phyloP scores from a whole-genome alignment of 1,140 invertebrate species.

The Calephelis virginiensis region DNA sequence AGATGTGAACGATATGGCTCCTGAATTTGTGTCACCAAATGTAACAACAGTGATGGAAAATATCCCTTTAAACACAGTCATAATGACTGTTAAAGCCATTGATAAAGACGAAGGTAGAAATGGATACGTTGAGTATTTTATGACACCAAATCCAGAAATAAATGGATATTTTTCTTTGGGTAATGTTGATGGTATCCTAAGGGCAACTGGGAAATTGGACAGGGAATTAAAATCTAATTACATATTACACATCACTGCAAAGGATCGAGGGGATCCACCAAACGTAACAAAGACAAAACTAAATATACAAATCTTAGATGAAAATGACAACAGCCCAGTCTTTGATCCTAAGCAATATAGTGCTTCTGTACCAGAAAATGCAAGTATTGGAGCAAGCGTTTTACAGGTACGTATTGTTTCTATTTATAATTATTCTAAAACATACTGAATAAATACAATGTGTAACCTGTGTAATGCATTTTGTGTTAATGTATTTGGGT shows the following conservation, averaged over 20 bases:
- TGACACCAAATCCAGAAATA: constrained; percentile 79
- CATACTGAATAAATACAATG: too few relatives aligned
- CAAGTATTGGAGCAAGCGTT: constrained; percentile 94
- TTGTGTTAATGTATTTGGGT: too few relatives aligned
- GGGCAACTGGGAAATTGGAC: constrained; percentile 90
- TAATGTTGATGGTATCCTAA: constrained; percentile 90
- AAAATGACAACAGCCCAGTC: constrained; percentile 95
- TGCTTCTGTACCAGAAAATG: constrained; percentile 93
- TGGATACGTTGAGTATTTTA: constrained; percentile 93
- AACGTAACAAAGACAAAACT: constrained; percentile 85
- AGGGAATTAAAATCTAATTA: constrained; percentile 91
- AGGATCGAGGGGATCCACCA: constrained; percentile 92
- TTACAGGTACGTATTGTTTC: constrained; percentile 82
- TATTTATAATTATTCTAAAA: neutral
- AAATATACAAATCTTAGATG: constrained; percentile 89
- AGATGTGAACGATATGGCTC: constrained; percentile 97
- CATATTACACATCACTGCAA: constrained; percentile 88
- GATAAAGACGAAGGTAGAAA: constrained; percentile 97
- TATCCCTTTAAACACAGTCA: constrained; percentile 91
- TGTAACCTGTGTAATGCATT: too few relatives aligned
- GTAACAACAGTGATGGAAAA: constrained; percentile 91
- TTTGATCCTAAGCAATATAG: constrained; percentile 94
- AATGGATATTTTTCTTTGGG: constrained; percentile 89
- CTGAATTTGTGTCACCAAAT: constrained; percentile 92
- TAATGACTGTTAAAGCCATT: constrained; percentile 93